Evolutionary conservation across 53 echinoderm and acorn worm genomes (phyloP), one percentile per base, ranked within the genome.

Genomic region (Actinopyga echinites): DNA sequence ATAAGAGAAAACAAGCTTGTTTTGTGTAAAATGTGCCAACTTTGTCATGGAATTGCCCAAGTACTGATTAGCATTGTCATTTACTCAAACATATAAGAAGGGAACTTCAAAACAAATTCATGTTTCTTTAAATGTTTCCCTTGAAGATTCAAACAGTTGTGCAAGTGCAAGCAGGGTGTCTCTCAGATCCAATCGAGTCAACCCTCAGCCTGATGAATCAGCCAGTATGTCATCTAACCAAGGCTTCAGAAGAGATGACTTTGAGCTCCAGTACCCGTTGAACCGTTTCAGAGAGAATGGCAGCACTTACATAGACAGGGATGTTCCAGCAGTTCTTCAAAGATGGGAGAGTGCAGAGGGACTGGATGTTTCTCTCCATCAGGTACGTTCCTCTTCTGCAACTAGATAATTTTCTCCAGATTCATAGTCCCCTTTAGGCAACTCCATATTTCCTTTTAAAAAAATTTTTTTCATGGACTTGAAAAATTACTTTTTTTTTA

Each of bases 321-420:
- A 74, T 44, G n/a, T 37, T 17, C 66, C 33, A 22, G 85, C 75
- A 28, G 89, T 64, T 36, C 64, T 96, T 19, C 31, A 69, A 30
- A 60, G 67, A 73, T 91, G 89, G 86, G 93, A 93, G 31, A 96
- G 96, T 71, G 63, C 89, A 34, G 96, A 96, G 35, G 93, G 91
- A 82, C 79, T 96, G 5, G 85, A 69, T 25, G 38, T 93, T 30
- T 91, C 91, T 25, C 82, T 96, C 31, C 96, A 96, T 79, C 96
- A 96, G 96, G 96, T 96, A 63, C 23, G 61, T 73, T 21, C 4
- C 5, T 52, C 43, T 35, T 19, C 2, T 57, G 20, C 0, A 55
- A 17, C 21, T 17, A n/a, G n/a, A n/a, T n/a, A n/a, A n/a, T n/a
- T n/a, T n/a, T 54, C 55, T 54, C 55, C 55, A 19, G 55, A 10